A percentile compares a stretch with the other conserved stretches of the same genome.
These are phyloP conservation scores for Fissipunctia ypsillon DNA, from an alignment of 2,888 invertebrate genomes.

Conservation along the genomic window DNA sequence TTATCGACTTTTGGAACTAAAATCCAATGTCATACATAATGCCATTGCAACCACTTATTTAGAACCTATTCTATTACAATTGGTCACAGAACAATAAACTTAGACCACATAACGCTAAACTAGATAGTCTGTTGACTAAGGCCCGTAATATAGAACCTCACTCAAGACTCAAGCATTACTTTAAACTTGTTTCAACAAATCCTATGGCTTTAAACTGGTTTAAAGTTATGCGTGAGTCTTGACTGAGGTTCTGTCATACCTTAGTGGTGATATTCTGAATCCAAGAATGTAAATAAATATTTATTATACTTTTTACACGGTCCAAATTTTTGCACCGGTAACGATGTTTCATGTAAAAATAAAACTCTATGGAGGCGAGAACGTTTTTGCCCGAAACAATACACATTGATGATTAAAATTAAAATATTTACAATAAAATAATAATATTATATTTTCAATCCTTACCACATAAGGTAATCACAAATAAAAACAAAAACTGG, in stretches of 20 bases:
- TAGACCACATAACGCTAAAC: neutral
- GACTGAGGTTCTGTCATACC: neutral
- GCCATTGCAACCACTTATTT: neutral
- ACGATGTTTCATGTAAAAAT: neutral
- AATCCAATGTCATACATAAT: neutral
- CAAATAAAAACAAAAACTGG: constrained; percentile 10
- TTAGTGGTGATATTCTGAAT: neutral
- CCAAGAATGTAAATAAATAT: neutral
- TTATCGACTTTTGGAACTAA: neutral
- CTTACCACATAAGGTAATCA: constrained; percentile 34
- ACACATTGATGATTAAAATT: neutral
- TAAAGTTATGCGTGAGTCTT: neutral
- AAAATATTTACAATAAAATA: neutral
- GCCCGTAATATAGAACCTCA: neutral
- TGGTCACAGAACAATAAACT: neutral
- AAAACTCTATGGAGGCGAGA: neutral
- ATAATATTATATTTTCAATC: neutral
- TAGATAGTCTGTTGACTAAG: neutral
- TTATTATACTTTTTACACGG: neutral
- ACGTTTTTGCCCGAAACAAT: neutral
- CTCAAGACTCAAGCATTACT: neutral
- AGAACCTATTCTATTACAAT: neutral
- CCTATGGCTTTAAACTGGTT: neutral
- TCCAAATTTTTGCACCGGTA: neutral
- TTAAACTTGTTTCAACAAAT: neutral